These are phyloP conservation scores for Pseudomyrmex gracilis DNA, from an alignment of 1,140 invertebrate genomes.

Conservation along the genomic window DNA sequence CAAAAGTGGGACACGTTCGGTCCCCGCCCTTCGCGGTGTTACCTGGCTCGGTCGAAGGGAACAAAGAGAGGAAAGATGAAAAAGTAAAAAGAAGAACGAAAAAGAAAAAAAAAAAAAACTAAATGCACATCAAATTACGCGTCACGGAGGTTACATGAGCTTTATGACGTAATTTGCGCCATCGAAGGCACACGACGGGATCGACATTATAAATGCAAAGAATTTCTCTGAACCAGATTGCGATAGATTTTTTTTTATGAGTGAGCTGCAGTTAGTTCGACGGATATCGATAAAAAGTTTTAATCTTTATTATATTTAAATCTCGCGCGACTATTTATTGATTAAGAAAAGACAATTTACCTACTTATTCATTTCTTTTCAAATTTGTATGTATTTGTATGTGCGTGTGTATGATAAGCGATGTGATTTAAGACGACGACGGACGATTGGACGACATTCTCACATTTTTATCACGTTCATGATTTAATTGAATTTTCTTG, in stretches of 20 bases:
- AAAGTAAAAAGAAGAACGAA: background rate
- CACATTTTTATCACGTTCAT: background rate
- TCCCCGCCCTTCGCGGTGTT: conserved; percentile 33
- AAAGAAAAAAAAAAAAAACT: conserved; percentile 16
- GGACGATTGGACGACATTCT: background rate
- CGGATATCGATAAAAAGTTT: background rate
- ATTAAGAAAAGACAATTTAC: background rate
- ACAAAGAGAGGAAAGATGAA: conserved; percentile 34
- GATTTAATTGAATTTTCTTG: background rate
- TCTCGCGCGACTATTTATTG: conserved; percentile 10
- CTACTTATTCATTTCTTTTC: background rate
- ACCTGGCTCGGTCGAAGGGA: conserved; percentile 48
- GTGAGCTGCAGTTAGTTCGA: conserved; percentile 16
- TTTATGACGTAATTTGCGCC: conserved; percentile 42
- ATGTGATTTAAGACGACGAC: background rate
- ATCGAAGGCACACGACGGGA: conserved; percentile 45
- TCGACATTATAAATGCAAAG: conserved; percentile 52
- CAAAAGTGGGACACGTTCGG: conserved; percentile 67
- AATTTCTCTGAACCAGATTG: conserved; percentile 24
- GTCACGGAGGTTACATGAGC: conserved; percentile 9
- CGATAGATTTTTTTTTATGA: conserved; percentile 51
- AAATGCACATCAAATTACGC: conserved; percentile 39
- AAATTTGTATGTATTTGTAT: too few relatives aligned
- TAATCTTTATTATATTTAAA: conserved; percentile 18
- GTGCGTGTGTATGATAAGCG: too few relatives aligned